Evolutionary conservation across 2,797 vertebrate genomes (phyloP), one percentile per base, ranked within the genome.

Genomic region (Bucorvus abyssinicus): DNA sequence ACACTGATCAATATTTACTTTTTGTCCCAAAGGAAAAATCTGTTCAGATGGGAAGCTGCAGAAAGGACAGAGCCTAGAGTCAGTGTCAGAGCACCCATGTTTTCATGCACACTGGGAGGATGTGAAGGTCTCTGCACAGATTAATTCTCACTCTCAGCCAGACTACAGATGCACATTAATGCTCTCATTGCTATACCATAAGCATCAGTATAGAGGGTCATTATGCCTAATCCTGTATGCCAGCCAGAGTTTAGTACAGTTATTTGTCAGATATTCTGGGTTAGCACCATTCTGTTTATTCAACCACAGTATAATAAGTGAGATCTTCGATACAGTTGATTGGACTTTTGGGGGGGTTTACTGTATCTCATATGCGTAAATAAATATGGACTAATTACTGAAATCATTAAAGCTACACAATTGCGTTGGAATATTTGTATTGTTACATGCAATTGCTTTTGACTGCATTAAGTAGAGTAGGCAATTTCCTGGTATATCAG

Each of bases 1-100:
- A 23, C 23, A 26, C 8, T 9, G 20, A 45, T 21, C 5, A 0
- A 49, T 29, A 4, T 2, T 12, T 32, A 13, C 22, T 44, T 36
- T 14, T 3, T 0, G 2, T 4, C 6, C 12, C 1, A 8, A 32
- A 61, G 22, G 9, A 52, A 44, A 19, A 23, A 11, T 14, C 5
- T 0, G 4, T 30, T n/a, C 40, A 79, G 84, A 75, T 10, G 8
- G 24, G 55, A 59, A 78, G 44, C 36, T 83, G 44, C 57, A 74
- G 63, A 34, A 34, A 50, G 36, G 34, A 59, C 38, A 53, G 6
- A 30, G n/a, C 42, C 50, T 42, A 13, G 20, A 68, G 29, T 14
- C 24, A 21, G 47, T 18, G 8, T 23, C 73, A 57, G 38, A 81
- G 23, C n/a, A n/a, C 45, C 16, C 9, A 7, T 0, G 0, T 27